Evolutionary conservation across 2,797 vertebrate species (phyloP).

Genomic region (Lacerta viridis): DNA sequence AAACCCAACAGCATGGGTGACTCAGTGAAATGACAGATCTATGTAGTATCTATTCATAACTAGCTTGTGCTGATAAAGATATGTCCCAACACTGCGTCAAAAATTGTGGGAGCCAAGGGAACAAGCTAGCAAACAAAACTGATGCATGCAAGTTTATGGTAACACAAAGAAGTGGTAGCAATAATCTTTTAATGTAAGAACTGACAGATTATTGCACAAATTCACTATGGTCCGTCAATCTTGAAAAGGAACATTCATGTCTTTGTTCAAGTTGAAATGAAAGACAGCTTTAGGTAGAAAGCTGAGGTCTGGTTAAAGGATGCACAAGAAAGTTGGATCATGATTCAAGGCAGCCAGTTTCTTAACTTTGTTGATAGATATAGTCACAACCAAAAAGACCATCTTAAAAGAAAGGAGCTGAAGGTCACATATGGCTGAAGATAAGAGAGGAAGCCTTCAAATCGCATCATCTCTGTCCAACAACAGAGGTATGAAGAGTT

Average conservation of each 20-base stretch:
- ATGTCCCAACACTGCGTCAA: neutral
- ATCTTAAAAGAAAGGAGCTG: neutral
- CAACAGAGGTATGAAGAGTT: neutral
- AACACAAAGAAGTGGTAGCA: neutral
- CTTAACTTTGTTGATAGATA: neutral
- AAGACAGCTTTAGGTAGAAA: constrained; percentile 8
- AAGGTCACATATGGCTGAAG: neutral
- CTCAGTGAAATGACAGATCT: neutral
- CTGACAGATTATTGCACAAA: neutral
- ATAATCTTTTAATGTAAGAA: neutral
- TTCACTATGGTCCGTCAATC: neutral
- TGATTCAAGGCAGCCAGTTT: neutral
- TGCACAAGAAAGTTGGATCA: neutral
- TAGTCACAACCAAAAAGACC: neutral
- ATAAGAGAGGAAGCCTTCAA: neutral
- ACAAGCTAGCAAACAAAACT: neutral
- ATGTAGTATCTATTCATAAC: neutral
- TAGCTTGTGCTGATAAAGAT: neutral
- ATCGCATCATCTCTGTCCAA: neutral
- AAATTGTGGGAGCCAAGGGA: neutral
- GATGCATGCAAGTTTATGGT: neutral
- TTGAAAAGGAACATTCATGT: neutral
- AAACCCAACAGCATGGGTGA: neutral
- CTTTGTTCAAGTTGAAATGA: constrained; percentile 3
- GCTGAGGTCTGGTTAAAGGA: neutral